A percentile compares a stretch with the other conserved stretches of the same genome.
phyloP scores from a whole-genome alignment of 2,888 invertebrate species.

The Noctua comes region DNA sequence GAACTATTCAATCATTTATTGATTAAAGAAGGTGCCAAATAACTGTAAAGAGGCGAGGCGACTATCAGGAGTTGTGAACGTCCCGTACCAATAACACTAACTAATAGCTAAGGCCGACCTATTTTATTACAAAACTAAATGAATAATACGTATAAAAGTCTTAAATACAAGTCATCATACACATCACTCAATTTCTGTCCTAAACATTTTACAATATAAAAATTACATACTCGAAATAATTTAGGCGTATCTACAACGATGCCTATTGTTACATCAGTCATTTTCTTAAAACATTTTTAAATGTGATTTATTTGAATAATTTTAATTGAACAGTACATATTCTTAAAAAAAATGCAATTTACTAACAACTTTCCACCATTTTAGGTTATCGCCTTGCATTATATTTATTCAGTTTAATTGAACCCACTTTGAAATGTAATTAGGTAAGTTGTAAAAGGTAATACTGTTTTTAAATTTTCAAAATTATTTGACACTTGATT shows the following conservation, averaged over 20 bases:
- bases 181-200: constrained; percentile 69
- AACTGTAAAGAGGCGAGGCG: constrained; percentile 50
- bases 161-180: constrained; percentile 71
- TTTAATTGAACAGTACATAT: constrained; percentile 58
- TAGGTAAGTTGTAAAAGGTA: constrained; percentile 10
- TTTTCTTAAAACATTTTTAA: constrained; percentile 81
- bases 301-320: constrained; percentile 65
- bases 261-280: constrained; percentile 87
- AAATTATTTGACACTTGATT: constrained; percentile 46
- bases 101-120: constrained; percentile 65
- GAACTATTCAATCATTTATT: constrained; percentile 10
- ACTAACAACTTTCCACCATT: constrained; percentile 50
- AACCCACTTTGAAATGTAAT: constrained; percentile 57
- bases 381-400: constrained; percentile 49
- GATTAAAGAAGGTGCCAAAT: constrained; percentile 29
- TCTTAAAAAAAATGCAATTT: constrained; percentile 46
- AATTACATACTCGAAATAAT: constrained; percentile 82
- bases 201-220: constrained; percentile 76
- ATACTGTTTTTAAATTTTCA: constrained; percentile 44
- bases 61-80: constrained; percentile 49
- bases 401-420: constrained; percentile 55
- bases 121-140: constrained; percentile 66
- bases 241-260: constrained; percentile 83
- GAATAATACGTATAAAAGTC: constrained; percentile 70
- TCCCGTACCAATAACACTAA: constrained; percentile 60